These are phyloP conservation scores for Calypte anna DNA, from an alignment of 2,113 vertebrate genomes.

Conservation along the genomic window DNA sequence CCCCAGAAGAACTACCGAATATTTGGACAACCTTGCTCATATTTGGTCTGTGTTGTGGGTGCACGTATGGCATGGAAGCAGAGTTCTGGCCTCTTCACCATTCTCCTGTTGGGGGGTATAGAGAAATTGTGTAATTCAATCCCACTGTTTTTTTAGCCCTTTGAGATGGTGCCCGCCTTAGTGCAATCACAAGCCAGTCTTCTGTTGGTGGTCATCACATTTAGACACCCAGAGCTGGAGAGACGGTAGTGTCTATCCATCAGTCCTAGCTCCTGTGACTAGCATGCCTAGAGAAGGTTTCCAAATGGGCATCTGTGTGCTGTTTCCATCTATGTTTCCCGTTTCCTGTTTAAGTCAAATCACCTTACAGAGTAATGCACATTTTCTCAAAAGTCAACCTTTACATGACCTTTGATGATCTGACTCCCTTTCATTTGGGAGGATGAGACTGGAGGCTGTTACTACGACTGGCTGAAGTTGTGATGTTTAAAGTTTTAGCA, in stretches of 20 bases:
- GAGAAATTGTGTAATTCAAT: neutral
- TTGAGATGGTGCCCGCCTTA: neutral
- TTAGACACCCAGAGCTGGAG: neutral
- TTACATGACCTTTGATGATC: neutral
- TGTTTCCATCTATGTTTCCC: neutral
- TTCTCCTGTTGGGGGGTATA: rapidly evolving
- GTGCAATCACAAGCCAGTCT: neutral
- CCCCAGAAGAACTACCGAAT: neutral
- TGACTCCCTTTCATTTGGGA: neutral
- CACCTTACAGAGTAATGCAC: neutral
- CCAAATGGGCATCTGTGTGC: neutral
- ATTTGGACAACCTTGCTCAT: neutral
- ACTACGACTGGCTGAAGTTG: neutral
- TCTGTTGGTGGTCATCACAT: neutral
- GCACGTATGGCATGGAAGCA: neutral
- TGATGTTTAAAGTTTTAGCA: slow-evolving; percentile 27
- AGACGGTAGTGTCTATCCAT: neutral
- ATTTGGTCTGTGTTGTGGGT: neutral
- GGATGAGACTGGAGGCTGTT: neutral
- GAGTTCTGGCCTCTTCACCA: neutral
- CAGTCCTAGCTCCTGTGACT: neutral
- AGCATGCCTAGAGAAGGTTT: neutral
- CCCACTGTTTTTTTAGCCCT: neutral
- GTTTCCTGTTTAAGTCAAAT: neutral
- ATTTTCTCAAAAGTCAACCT: neutral